Base-by-base conservation (phyloP, 2,797 vertebrate species). In the Agapornis canus region DNA sequence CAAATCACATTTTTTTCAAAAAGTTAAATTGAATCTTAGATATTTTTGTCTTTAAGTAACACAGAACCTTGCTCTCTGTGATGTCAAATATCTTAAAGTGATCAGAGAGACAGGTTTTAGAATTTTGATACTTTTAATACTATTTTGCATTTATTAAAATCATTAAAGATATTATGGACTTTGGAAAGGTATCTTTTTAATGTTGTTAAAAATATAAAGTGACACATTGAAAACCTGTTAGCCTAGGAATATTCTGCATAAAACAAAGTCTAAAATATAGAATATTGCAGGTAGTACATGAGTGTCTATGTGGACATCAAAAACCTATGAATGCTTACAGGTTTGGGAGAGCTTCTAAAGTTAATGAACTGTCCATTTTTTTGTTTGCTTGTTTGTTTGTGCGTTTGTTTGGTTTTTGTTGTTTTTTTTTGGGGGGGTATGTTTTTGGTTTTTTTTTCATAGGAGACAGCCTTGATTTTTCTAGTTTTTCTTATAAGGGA, bases 371-470 rank as follows among this genome's bases (percentile, higher is more conserved):
- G 5, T 31, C 13, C 2, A 1, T 35, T 35, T 35, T 35, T 35
- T 35, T 35, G 35, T 35, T 35, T 35, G 35, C 35, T 35, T 35
- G 35, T 35, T 35, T 35, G 35, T 35, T 35, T 35, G 35, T 35
- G 35, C 9, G 35, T 35, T 35, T 35, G 35, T 7, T 35, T 35
- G 35, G 2, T 0, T 5, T n/a, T 73, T 19, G 18, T 37, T 35
- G 35, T 10, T 13, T 43, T 43, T 43, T n/a, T 69, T 32, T 68
- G 35, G 35, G 35, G 35, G n/a, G n/a, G n/a, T n/a, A n/a, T n/a
- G n/a, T n/a, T n/a, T n/a, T n/a, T n/a, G n/a, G 20, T 6, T 35
- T 18, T 25, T 35, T n/a, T 51, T 26, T 4, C 4, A 6, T n/a
- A 13, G 21, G 14, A 45, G 5, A 35, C 1, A 37, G 31, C 3